Base-by-base conservation (phyloP, 2,888 invertebrate genomes). In the Agrotis segetum region DNA sequence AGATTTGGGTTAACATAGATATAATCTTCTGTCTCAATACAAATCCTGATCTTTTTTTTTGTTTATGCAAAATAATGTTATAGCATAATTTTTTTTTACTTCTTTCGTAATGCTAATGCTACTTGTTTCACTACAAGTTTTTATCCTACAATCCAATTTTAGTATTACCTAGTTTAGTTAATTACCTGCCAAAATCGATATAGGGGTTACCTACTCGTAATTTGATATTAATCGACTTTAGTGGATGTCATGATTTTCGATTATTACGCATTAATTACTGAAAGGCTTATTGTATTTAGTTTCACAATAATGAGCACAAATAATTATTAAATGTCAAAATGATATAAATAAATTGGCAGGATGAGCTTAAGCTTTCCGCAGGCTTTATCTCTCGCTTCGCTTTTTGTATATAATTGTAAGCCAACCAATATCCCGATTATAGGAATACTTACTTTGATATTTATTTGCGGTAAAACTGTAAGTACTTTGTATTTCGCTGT, bases 241-340 rank as follows among this genome's bases (percentile, higher is more conserved):
- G 40, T 77, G 19, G 40, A 14, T 29, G 62, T 64, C 60, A 78
- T 68, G 44, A 73, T 78, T 67, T 56, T 61, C 64, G 55, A 64
- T 77, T 67, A 73, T 67, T 64, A 34, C 3, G 40, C 67, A 34
- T 55, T 55, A 50, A 11, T 60, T 52, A 47, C 34, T 6, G 6
- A 50, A 63, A 6, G 44, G 59, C 56, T 52, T 53, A 77, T 40
- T 46, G 7, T 62, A 77, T 66, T 50, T 47, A 60, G 58, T 77
- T 46, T 60, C 49, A 19, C 67, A 66, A 34, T 62, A 67, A 78
- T 67, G 55, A 73, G 60, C 49, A 64, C 40, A 47, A 67, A 73
- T 9, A 49, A 47, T 67, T 55, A 67, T 56, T 64, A 61, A 73
- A 79, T 49, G 74, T 50, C 67, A 64, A 77, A 78, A 64, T 73